A percentile compares a stretch with the other conserved stretches of the same genome.
These are phyloP conservation scores for Uloborus plumipes DNA, from an alignment of 2,888 invertebrate genomes.

Conservation along the genomic window DNA sequence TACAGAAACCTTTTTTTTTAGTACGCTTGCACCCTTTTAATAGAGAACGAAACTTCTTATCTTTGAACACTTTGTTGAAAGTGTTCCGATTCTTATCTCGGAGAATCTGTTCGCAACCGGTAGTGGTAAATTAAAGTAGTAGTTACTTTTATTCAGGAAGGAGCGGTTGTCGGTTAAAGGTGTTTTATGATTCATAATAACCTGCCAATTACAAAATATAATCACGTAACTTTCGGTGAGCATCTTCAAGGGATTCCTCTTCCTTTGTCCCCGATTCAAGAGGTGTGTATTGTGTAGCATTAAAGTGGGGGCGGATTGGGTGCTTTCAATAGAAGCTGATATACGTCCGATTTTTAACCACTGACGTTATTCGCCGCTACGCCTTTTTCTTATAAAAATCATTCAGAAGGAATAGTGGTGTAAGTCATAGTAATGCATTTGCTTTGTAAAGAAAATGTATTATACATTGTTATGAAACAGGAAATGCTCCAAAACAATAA, in stretches of 20 bases:
- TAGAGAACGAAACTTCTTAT: too few relatives aligned
- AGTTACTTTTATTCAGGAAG: constrained; percentile 4
- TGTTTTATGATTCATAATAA: constrained; percentile 59
- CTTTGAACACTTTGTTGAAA: too few relatives aligned
- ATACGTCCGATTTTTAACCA: constrained; percentile 43
- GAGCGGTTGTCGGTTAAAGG: constrained; percentile 43
- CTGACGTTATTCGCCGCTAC: constrained; percentile 40
- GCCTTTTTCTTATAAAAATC: constrained; percentile 32
- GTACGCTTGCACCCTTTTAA: too few relatives aligned
- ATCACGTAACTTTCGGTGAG: constrained; percentile 29
- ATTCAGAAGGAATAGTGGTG: constrained; percentile 11
- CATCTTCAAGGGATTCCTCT: too few relatives aligned
- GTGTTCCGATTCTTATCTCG: too few relatives aligned
- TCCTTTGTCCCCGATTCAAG: too few relatives aligned
- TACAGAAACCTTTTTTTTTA: too few relatives aligned
- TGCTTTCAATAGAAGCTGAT: constrained; percentile 9
- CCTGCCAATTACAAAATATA: constrained; percentile 42
- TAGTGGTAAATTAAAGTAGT: constrained; percentile 8
- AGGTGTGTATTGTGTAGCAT: constrained; percentile 10
- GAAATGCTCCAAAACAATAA: too few relatives aligned
- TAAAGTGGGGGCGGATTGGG: constrained; percentile 32
- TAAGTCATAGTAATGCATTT: constrained; percentile 13
- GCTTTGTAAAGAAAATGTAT: too few relatives aligned
- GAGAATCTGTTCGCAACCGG: neutral
- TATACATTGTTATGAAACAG: too few relatives aligned